Evolutionary conservation across 2,113 vertebrate species (phyloP), one percentile per base, ranked within the genome.

Genomic region (Vanacampus margaritifer): DNA sequence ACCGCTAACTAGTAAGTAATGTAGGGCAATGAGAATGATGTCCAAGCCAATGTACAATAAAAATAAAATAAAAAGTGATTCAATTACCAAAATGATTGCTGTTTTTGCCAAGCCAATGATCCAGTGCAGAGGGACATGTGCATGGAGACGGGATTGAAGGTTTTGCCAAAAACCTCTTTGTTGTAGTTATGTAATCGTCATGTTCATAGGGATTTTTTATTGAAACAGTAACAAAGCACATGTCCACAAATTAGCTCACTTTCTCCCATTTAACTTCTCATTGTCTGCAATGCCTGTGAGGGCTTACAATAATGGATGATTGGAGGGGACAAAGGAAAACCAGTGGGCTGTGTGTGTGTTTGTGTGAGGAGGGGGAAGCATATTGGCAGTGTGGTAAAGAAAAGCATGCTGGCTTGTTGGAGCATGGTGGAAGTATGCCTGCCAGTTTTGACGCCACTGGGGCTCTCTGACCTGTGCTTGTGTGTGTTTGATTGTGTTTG

Each of bases 151-250:
- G 71, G 68, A 76, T 67, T 74, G 81, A 32, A 84, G 78, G 71
- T 64, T 58, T 63, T 9, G 84, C 84, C 85, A 86, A 74, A 72
- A 80, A 79, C 76, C 81, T 78, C 72, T 85, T 87, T 88, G 85
- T 86, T 84, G 85, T 73, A 69, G 77, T 88, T 80, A 84, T 87
- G 85, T 88, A 84, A 87, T 87, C 81, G 83, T 79, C 77, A 43
- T 85, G 82, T 87, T 87, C 76, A 75, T 67, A 66, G 84, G 86
- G 84, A 82, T 75, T 86, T 86, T 84, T 82, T 84, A 86, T 84
- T 88, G 87, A 89, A 84, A 86, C 78, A 83, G 79, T 79, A 87
- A 88, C 86, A 89, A 87, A 87, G 86, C 85, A 67, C 81, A 86
- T 84, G 86, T 85, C 83, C 74, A 74, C 80, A 86, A 89, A 89